Percentiles rank a stretch among this genome's conserved stretches.
Conservation (phyloP, 2,797 vertebrate genomes). For the Sphenodon punctatus region DNA sequence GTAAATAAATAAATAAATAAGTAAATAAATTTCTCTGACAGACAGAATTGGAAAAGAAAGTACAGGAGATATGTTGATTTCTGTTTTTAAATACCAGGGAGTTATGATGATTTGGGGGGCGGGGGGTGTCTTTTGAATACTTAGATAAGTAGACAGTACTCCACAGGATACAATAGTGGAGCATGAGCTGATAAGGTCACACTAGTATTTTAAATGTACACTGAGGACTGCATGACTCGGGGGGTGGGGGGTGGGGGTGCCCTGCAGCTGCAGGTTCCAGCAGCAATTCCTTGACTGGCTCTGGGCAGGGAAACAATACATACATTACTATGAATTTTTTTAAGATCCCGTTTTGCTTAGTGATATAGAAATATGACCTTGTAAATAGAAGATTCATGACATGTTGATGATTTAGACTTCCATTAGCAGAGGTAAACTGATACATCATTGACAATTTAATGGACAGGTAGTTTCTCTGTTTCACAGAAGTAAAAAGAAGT, state of each 20-base stretch:
- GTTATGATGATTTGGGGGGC: background rate
- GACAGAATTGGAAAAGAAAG: no score
- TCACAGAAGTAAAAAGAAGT: slow-evolving; percentile 22
- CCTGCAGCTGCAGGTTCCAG: background rate
- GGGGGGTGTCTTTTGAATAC: background rate
- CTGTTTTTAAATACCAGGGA: rapidly evolving
- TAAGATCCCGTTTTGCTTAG: slow-evolving; percentile 24
- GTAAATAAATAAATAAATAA: no score
- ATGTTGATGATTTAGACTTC: background rate
- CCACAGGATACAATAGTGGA: background rate
- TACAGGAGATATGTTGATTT: background rate
- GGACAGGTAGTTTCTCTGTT: background rate
- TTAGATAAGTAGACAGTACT: background rate
- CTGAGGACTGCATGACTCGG: background rate
- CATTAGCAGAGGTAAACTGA: background rate
- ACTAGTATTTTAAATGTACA: background rate
- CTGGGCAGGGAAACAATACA: background rate
- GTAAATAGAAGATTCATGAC: background rate
- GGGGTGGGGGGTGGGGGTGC: background rate
- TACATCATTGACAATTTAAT: background rate
- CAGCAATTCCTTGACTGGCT: background rate
- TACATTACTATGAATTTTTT: background rate
- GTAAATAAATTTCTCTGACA: no score
- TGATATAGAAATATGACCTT: background rate
- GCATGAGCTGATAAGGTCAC: background rate